Conservation (phyloP, 64 coral and sea anemone species). For the Cladopsammia gracilis region DNA sequence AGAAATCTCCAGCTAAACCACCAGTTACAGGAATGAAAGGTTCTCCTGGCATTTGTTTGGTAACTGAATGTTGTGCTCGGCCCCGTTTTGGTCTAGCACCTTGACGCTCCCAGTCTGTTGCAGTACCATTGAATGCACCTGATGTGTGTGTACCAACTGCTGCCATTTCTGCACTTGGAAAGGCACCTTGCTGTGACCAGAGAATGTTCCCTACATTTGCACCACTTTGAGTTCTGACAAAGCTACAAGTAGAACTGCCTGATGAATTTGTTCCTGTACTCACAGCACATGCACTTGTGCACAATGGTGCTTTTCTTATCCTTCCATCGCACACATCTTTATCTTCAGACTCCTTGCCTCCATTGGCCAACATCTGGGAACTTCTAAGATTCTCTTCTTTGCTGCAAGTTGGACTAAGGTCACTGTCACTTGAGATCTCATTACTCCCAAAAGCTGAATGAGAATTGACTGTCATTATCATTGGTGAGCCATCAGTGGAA, state of each 20-base stretch:
- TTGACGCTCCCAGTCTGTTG: background rate
- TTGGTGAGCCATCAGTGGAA: too few species aligned
- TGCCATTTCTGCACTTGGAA: background rate
- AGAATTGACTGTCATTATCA: background rate
- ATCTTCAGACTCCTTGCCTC: background rate
- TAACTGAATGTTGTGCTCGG: background rate
- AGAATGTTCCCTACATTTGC: background rate
- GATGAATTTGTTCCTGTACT: background rate
- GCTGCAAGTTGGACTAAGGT: too few species aligned
- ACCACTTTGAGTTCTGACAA: background rate
- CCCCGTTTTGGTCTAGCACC: constrained; percentile 4
- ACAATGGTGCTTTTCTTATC: background rate
- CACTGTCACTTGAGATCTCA: background rate
- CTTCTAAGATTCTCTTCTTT: background rate
- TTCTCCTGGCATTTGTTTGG: background rate
- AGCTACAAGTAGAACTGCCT: background rate
- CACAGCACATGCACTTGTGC: background rate
- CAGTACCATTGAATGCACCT: background rate
- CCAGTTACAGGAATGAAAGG: background rate
- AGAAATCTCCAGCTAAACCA: background rate
- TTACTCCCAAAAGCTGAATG: background rate
- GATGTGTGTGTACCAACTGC: background rate
- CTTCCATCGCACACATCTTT: background rate
- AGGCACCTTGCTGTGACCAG: background rate
- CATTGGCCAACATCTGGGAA: background rate